These are phyloP conservation scores for Herpailurus yagouaroundi DNA, from an alignment of 2,113 vertebrate species.

Conservation along the genomic window DNA sequence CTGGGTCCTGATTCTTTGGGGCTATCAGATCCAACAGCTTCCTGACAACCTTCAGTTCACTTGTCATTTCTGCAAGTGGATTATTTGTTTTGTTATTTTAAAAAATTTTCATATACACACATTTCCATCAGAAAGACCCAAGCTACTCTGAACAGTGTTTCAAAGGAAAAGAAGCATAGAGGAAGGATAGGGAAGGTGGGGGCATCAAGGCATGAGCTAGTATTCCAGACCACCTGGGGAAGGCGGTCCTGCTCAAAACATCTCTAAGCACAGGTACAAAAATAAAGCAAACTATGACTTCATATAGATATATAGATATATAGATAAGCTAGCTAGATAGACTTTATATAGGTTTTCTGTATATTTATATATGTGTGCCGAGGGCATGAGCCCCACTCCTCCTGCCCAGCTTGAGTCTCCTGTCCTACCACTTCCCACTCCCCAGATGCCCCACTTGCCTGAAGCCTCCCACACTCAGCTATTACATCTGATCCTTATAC, in stretches of 20 bases:
- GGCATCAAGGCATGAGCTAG: slow-evolving; percentile 58
- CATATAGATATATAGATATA: slow-evolving; percentile 85
- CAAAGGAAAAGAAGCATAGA: background rate
- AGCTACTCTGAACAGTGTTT: slow-evolving; percentile 17
- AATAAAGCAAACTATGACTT: slow-evolving; percentile 87
- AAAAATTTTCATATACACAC: background rate
- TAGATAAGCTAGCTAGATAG: slow-evolving; percentile 78
- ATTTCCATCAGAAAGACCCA: slow-evolving; percentile 44
- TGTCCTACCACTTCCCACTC: slow-evolving; percentile 3
- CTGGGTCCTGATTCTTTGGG: background rate
- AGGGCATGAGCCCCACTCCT: slow-evolving; percentile 71
- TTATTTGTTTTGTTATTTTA: background rate
- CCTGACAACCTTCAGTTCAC: background rate
- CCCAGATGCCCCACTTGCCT: background rate
- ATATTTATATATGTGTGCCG: slow-evolving; percentile 80
- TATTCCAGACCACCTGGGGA: slow-evolving; percentile 68
- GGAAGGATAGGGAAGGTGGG: background rate
- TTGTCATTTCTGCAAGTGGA: background rate
- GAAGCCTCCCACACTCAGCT: slow-evolving; percentile 31
- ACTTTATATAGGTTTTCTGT: slow-evolving; percentile 82
- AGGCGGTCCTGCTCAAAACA: slow-evolving; percentile 77
- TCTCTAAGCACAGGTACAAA: slow-evolving; percentile 86
- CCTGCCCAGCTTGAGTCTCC: background rate
- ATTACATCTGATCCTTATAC: slow-evolving; percentile 53
- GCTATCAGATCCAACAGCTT: background rate